phyloP scores from a whole-genome alignment of 2,888 invertebrate species.

The Morpho helenor region DNA sequence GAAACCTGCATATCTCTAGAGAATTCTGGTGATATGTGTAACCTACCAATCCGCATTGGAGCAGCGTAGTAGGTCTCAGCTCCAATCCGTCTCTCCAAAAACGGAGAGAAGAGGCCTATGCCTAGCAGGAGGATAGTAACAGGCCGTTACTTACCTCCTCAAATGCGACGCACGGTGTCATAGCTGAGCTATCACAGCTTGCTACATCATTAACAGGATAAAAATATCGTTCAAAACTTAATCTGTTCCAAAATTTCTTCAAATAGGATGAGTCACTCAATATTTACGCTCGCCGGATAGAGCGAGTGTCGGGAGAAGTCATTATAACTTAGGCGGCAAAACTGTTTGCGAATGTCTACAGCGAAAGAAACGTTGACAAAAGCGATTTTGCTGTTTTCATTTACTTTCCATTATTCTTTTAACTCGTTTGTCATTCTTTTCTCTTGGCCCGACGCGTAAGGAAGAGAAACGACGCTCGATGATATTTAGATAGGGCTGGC shows the following conservation, averaged over 20 bases:
- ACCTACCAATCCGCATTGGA: no score
- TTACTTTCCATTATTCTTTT: slow-evolving; percentile 74
- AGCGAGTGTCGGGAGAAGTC: slow-evolving; percentile 21
- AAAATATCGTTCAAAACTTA: not conserved
- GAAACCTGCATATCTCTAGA: no score
- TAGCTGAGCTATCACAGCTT: no score
- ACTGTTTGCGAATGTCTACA: slow-evolving; percentile 14
- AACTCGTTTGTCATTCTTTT: slow-evolving; percentile 75
- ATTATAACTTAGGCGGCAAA: slow-evolving; percentile 26
- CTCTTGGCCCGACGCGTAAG: slow-evolving; percentile 54
- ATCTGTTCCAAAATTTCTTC: not conserved
- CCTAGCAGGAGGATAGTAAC: no score
- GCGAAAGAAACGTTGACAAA: slow-evolving; percentile 33
- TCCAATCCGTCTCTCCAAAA: no score
- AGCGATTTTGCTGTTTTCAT: slow-evolving; percentile 73
- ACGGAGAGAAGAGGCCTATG: no score
- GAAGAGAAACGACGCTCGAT: slow-evolving; percentile 67
- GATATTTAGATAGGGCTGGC: slow-evolving; percentile 43
- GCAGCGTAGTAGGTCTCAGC: no score
- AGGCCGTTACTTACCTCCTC: no score
- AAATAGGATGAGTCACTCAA: slow-evolving; percentile 1
- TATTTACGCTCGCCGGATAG: not conserved
- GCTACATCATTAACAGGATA: not conserved
- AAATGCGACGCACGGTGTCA: no score
- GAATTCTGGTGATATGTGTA: no score